Percentiles rank a stretch among this genome's conserved stretches.
phyloP scores from a whole-genome alignment of 2,113 vertebrate species.

The Osmerus mordax region DNA sequence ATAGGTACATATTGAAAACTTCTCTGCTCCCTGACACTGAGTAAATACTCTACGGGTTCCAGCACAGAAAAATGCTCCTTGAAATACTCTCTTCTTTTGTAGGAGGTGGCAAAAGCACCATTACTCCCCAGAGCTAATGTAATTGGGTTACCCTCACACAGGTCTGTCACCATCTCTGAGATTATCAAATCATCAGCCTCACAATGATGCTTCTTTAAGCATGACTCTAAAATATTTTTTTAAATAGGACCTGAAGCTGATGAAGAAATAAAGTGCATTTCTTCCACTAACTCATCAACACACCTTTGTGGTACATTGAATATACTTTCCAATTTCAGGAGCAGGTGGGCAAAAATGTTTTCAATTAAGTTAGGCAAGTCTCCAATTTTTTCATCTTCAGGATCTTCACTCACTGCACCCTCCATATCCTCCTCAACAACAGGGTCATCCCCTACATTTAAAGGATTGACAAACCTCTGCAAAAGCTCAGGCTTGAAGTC shows the following conservation, averaged over 20 bases:
- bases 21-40: neutral
- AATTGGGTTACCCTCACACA: slow-evolving; percentile 12
- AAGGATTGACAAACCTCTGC: slow-evolving; percentile 17
- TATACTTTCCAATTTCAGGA: slow-evolving; percentile 28
- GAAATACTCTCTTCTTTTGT: slow-evolving; percentile 1
- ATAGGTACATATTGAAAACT: neutral
- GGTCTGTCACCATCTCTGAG: slow-evolving; percentile 31
- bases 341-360: slow-evolving; percentile 7
- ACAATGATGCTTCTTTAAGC: slow-evolving; percentile 29
- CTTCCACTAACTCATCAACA: slow-evolving; percentile 28
- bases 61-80: neutral
- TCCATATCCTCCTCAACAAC: neutral
- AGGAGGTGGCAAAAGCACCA: neutral
- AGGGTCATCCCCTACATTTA: slow-evolving; percentile 12
- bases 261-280: neutral
- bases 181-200: slow-evolving; percentile 16
- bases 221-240: neutral
- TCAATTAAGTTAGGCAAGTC: slow-evolving; percentile 21
- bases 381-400: slow-evolving; percentile 2
- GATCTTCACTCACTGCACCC: slow-evolving; percentile 15
- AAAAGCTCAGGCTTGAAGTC: slow-evolving; percentile 22
- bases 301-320: slow-evolving; percentile 32
- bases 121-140: slow-evolving; percentile 9
- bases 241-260: no score
- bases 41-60: neutral